Conservation (phyloP, 2,797 vertebrate species). For the Cephalopachus bancanus region DNA sequence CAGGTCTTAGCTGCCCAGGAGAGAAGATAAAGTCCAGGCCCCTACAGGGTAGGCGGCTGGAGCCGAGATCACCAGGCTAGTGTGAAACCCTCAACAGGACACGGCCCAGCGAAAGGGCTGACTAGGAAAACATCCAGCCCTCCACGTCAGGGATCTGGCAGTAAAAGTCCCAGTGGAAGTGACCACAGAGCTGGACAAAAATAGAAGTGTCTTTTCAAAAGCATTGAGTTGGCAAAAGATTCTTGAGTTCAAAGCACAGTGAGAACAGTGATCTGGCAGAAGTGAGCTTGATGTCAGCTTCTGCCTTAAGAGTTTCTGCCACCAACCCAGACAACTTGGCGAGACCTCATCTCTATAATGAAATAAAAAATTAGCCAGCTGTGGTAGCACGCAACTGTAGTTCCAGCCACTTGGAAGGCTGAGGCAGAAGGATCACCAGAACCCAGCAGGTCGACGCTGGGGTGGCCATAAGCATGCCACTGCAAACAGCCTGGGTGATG, state of each 20-base stretch:
- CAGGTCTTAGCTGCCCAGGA: not conserved
- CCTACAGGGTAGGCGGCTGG: not conserved
- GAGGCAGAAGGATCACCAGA: too few relatives aligned
- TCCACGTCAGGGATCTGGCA: not conserved
- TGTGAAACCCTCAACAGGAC: not conserved
- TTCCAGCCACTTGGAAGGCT: too few relatives aligned
- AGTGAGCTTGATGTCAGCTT: not conserved
- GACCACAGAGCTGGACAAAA: slow-evolving; percentile 19
- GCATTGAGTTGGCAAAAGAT: slow-evolving; percentile 8
- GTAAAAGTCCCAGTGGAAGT: not conserved
- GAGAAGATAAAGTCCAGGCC: not conserved
- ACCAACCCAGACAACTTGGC: not conserved
- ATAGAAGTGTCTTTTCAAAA: slow-evolving; percentile 36
- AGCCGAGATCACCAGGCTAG: not conserved
- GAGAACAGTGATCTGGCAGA: not conserved
- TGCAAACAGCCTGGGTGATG: too few relatives aligned
- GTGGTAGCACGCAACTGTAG: too few relatives aligned
- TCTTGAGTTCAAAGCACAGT: not conserved
- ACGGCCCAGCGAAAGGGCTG: not conserved
- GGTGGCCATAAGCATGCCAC: too few relatives aligned
- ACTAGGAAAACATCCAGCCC: not conserved
- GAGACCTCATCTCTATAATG: too few relatives aligned
- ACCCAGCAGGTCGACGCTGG: too few relatives aligned
- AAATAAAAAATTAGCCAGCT: too few relatives aligned
- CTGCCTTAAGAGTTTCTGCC: not conserved